Conservation (phyloP, 2,113 vertebrate genomes). For the Carassius gibelio region DNA sequence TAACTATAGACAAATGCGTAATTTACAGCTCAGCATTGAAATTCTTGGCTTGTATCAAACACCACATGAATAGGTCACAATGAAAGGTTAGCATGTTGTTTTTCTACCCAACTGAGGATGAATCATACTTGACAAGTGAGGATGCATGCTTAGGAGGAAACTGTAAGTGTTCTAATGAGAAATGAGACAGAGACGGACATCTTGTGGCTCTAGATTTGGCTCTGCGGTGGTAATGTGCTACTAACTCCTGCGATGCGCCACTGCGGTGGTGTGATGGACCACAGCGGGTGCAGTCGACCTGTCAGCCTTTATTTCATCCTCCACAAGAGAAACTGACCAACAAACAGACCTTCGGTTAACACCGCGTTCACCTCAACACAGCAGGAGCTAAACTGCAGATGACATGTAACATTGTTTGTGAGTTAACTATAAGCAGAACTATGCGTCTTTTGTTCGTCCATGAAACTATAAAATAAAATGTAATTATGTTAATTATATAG, state of each 20-base stretch:
- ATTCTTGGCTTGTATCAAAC: neutral
- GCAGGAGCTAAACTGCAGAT: neutral
- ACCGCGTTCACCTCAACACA: constrained; percentile 4
- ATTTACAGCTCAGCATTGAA: neutral
- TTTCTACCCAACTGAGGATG: constrained; percentile 1
- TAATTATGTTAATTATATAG: too few relatives aligned
- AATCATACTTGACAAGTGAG: constrained; percentile 7
- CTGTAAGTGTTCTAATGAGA: constrained; percentile 40
- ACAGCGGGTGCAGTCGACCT: constrained; percentile 31
- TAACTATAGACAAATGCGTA: neutral
- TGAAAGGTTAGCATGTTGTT: constrained; percentile 42
- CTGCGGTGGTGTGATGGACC: constrained; percentile 20
- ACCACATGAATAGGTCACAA: neutral
- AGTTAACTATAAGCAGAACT: neutral
- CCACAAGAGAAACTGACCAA: constrained; percentile 38
- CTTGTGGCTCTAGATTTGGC: constrained; percentile 39
- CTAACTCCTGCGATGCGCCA: constrained; percentile 36
- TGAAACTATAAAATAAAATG: too few relatives aligned
- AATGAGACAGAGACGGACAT: constrained; percentile 49
- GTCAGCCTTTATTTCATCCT: constrained; percentile 51
- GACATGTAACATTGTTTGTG: neutral
- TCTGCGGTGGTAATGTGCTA: constrained; percentile 35
- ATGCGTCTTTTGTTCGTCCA: neutral
- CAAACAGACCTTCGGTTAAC: constrained; percentile 42
- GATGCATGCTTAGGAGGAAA: constrained; percentile 3